Conservation (phyloP, 2,113 vertebrate species). For the Neofelis nebulosa region DNA sequence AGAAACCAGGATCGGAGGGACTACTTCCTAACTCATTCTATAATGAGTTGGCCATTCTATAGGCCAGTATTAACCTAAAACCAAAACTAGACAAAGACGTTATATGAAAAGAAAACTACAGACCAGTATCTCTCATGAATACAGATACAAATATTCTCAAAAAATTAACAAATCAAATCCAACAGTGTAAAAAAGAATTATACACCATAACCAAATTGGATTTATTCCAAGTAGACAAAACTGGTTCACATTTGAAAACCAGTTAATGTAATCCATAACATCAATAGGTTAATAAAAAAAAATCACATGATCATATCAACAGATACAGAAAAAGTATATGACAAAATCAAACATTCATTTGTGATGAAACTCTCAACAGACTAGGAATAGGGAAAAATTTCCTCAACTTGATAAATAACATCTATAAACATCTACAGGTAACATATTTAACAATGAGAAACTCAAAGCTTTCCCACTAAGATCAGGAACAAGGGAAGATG, state of each 20-base stretch:
- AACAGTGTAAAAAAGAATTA: not conserved
- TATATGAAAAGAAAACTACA: not conserved
- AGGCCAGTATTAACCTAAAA: not conserved
- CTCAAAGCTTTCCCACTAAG: not conserved
- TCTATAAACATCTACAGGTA: not conserved
- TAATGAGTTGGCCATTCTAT: not conserved
- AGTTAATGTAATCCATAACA: not conserved
- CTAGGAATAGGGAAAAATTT: not conserved
- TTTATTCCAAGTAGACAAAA: not conserved
- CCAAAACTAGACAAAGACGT: not conserved
- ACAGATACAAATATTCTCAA: not conserved
- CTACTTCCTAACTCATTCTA: not conserved
- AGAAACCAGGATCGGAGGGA: not conserved
- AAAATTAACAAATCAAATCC: not conserved
- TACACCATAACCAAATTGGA: not conserved
- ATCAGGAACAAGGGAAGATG: not conserved
- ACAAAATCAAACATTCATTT: not conserved
- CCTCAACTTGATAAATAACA: not conserved
- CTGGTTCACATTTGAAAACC: not conserved
- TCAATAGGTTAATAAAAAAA: not conserved
- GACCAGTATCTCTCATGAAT: not conserved
- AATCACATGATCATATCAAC: not conserved
- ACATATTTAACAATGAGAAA: not conserved
- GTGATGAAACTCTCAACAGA: not conserved
- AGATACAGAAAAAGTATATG: not conserved